Percentiles rank a stretch among this genome's conserved stretches.
Evolutionary conservation across 2,113 vertebrate species (phyloP).

Genomic region (Forbesichthys agassizii): DNA sequence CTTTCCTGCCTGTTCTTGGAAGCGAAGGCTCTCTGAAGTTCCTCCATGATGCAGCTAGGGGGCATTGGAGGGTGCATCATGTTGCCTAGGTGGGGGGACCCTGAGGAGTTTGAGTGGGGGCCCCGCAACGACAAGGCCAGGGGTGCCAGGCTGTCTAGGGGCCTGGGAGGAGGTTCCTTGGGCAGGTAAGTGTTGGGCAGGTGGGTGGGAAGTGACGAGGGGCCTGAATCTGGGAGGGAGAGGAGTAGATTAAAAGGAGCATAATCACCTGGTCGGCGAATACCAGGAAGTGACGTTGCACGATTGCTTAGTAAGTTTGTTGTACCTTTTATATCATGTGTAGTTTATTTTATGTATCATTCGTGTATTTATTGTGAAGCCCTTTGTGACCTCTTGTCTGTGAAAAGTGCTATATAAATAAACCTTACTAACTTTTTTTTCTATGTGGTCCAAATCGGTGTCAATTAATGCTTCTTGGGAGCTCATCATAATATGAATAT

Average conservation of each 20-base stretch:
- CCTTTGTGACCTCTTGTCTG: too few relatives aligned
- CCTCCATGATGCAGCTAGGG: conserved; percentile 95
- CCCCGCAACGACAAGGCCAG: conserved; percentile 75
- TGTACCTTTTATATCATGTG: too few relatives aligned
- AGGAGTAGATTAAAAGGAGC: not conserved
- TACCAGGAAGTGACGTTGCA: not conserved
- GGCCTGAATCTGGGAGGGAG: conserved; percentile 75
- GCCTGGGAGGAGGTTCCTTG: conserved; percentile 81
- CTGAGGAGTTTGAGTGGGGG: conserved; percentile 82
- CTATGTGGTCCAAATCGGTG: too few relatives aligned
- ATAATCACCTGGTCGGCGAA: not conserved
- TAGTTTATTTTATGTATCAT: too few relatives aligned
- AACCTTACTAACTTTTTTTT: too few relatives aligned
- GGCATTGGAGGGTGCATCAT: conserved; percentile 91
- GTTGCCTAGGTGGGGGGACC: conserved; percentile 87
- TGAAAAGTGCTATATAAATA: too few relatives aligned
- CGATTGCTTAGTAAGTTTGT: too few relatives aligned
- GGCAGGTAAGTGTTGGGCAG: conserved; percentile 79
- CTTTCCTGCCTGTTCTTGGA: conserved; percentile 95
- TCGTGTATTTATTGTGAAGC: too few relatives aligned
- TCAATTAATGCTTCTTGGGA: too few relatives aligned
- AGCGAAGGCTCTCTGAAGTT: conserved; percentile 94
- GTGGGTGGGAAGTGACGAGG: conserved; percentile 73
- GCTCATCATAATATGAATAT: too few relatives aligned
- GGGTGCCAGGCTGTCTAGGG: conserved; percentile 66